A percentile compares a stretch with the other conserved stretches of the same genome.
These are phyloP conservation scores for Columbina picui DNA, from an alignment of 2,113 vertebrate species.

Conservation along the genomic window DNA sequence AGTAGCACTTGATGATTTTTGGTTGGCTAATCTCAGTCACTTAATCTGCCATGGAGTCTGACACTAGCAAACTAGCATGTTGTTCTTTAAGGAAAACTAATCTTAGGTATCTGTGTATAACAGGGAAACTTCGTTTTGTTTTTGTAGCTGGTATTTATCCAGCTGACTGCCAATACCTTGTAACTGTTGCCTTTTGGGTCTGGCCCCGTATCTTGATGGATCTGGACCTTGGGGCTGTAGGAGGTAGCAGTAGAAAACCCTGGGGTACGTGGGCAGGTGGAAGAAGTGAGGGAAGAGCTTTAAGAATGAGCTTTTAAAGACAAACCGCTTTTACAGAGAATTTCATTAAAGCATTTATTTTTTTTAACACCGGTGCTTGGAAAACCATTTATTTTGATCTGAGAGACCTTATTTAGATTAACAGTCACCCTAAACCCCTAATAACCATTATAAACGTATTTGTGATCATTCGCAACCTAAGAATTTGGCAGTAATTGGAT, in stretches of 20 bases:
- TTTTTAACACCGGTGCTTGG: neutral
- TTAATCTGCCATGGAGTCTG: neutral
- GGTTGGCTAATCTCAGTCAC: neutral
- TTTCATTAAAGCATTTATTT: slow-evolving; percentile 28
- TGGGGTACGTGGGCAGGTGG: neutral
- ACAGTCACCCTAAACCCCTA: neutral
- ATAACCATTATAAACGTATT: neutral
- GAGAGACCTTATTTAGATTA: slow-evolving; percentile 25
- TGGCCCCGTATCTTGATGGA: neutral
- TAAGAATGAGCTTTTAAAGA: neutral
- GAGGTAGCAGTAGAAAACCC: neutral
- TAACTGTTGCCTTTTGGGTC: neutral
- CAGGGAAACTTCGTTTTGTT: neutral
- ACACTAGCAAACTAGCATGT: neutral
- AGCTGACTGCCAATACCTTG: neutral
- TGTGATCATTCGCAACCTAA: neutral
- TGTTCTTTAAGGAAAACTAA: neutral
- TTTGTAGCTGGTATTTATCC: neutral
- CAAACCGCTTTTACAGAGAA: neutral
- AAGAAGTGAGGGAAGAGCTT: neutral
- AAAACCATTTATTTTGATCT: slow-evolving; percentile 43
- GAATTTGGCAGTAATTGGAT: slow-evolving; percentile 10
- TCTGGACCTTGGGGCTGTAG: neutral
- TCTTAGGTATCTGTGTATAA: neutral
- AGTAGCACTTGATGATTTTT: neutral